A percentile compares a stretch with the other conserved stretches of the same genome.
Conservation (phyloP, 1,140 invertebrate genomes). For the Carcinoscorpius rotundicauda region DNA sequence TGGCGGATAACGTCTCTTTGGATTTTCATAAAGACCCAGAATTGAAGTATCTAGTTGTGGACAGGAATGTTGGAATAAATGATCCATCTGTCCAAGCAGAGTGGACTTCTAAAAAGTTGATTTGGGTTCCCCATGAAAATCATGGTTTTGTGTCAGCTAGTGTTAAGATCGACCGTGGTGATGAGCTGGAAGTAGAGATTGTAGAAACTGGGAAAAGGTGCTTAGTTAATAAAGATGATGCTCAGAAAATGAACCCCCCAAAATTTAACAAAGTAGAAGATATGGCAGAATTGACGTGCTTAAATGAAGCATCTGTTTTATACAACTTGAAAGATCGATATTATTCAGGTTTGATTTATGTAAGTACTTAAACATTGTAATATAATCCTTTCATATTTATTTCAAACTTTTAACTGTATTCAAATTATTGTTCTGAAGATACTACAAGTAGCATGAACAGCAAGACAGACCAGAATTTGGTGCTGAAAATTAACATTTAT, state of each 20-base stretch:
- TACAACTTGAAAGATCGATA: conserved; percentile 99
- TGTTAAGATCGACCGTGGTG: conserved; percentile 85
- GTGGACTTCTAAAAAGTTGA: conserved; percentile 95
- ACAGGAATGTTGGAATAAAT: conserved; percentile 74
- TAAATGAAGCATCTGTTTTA: conserved; percentile 98
- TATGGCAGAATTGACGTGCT: conserved; percentile 98
- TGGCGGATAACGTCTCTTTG: conserved; percentile 32
- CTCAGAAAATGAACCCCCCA: conserved; percentile 99
- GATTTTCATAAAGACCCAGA: conserved; percentile 13
- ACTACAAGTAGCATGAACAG: too few relatives aligned
- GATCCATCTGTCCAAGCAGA: conserved; percentile 95
- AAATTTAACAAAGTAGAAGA: conserved; percentile 99
- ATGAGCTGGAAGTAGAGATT: conserved; percentile 94
- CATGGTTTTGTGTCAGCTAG: conserved; percentile 92
- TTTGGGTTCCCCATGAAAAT: conserved; percentile 97
- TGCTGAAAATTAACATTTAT: too few relatives aligned
- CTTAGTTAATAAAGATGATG: conserved; percentile 84
- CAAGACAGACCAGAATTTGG: too few relatives aligned
- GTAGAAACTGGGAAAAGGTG: conserved; percentile 87
- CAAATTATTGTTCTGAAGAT: too few relatives aligned
- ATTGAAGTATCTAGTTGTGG: conserved; percentile 81
- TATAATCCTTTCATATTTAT: too few relatives aligned
- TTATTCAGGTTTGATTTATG: conserved; percentile 98
- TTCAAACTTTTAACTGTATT: too few relatives aligned
- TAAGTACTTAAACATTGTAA: conserved; percentile 50